Evolutionary conservation across 2,113 vertebrate genomes (phyloP).

Genomic region (Scomber scombrus): DNA sequence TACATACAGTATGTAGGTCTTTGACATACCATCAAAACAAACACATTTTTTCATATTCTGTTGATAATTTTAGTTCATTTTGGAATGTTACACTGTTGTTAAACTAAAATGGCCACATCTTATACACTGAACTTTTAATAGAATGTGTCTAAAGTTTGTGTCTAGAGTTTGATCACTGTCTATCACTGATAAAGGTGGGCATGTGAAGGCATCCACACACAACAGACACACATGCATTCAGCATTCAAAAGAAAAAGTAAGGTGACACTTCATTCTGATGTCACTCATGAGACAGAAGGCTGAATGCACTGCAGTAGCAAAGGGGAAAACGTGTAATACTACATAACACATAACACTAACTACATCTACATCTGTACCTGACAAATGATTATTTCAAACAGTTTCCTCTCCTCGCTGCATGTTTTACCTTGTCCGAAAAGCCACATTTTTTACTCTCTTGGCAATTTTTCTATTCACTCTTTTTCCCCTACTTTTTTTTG

Average conservation of each 20-base stretch:
- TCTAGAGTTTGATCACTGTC: not conserved
- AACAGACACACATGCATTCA: not conserved
- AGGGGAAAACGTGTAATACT: too few species aligned
- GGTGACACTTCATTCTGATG: not conserved
- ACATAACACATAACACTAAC: not conserved
- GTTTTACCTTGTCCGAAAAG: not conserved
- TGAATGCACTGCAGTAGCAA: not conserved
- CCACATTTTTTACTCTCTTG: not conserved
- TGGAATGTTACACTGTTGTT: too few species aligned
- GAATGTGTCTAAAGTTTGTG: not conserved
- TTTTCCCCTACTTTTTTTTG: not conserved
- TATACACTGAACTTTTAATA: too few species aligned
- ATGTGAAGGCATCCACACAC: not conserved
- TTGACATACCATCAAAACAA: too few species aligned
- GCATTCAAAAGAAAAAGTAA: slow-evolving; percentile 12
- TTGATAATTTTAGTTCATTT: too few species aligned
- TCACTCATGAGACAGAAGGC: slow-evolving; percentile 22
- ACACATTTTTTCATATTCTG: too few species aligned
- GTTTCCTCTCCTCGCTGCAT: not conserved
- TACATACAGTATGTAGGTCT: too few species aligned
- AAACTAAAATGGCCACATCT: too few species aligned
- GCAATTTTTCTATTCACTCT: not conserved
- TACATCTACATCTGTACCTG: not conserved
- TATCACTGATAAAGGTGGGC: slow-evolving; percentile 1
- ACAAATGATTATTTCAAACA: not conserved